Base-by-base conservation (phyloP, 2,888 invertebrate genomes). In the Rotaria macrura region DNA sequence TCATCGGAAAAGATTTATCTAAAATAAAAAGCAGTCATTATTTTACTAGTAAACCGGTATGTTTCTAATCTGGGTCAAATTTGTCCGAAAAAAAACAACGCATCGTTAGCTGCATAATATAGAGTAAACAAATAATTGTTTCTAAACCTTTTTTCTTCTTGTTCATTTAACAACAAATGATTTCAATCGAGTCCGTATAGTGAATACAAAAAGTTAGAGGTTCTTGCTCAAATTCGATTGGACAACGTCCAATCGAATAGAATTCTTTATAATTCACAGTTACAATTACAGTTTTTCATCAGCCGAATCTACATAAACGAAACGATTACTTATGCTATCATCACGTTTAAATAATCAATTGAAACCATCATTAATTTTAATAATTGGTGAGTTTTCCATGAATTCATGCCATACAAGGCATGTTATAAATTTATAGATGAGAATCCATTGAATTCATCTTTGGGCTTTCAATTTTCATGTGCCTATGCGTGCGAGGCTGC, bases 381-480 rank as follows among this genome's bases (percentile, higher is more conserved):
- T 65, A 34, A 34, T 65, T 34, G 65, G 65, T 65, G 25, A 17
- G 20, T 29, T 65, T n/a, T n/a, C n/a, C n/a, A n/a, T n/a, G n/a
- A n/a, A n/a, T n/a, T n/a, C n/a, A n/a, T n/a, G n/a, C n/a, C n/a
- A n/a, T n/a, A n/a, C n/a, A n/a, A n/a, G 0, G 17, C 5, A 47
- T 14, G 47, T 34, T 29, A 25, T 79, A 25, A 7, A 12, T 79
- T 34, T 65, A 1, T 79, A 79, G 79, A 79, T 14, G 79, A 79
- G 43, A 79, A 25, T 43, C 43, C 43, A 43, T 79, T 43, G 12
- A 43, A n/a, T 43, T 79, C 79, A 9, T 79, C 79, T 25, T 10
- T 79, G n/a, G 79, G 79, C 6, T 79, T 79, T n/a, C 79, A 79
- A 43, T 79, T 79, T 79, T 23, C 79, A n/a, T 79, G 43, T 79